Conservation (phyloP, 2,797 vertebrate genomes). For the Microctenopoma steveboyesi region DNA sequence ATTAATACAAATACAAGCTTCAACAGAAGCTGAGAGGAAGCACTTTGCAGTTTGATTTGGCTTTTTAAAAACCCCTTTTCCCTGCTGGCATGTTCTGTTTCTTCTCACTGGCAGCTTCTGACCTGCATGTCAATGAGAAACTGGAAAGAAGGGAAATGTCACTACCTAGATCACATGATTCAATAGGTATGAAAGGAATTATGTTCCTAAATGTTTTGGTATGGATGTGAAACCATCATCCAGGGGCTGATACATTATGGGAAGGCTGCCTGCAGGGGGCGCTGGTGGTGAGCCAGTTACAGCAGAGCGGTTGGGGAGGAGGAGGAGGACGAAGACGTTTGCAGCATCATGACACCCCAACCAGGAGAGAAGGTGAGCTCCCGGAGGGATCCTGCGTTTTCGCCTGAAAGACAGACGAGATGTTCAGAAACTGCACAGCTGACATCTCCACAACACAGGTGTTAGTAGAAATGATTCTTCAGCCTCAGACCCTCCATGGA, state of each 20-base stretch:
- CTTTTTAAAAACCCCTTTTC: conserved; percentile 24
- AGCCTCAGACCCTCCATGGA: not conserved
- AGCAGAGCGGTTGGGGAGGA: conserved; percentile 34
- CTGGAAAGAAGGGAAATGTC: too few relatives aligned
- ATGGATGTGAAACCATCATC: too few relatives aligned
- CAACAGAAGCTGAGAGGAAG: conserved; percentile 52
- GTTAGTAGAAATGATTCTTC: not conserved
- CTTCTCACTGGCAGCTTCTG: conserved; percentile 7
- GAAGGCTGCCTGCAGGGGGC: conserved; percentile 55
- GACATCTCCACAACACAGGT: too few relatives aligned
- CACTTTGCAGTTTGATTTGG: conserved; percentile 43
- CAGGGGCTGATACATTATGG: conserved; percentile 48
- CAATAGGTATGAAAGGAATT: too few relatives aligned
- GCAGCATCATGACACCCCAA: conserved; percentile 75
- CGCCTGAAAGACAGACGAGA: conserved; percentile 71
- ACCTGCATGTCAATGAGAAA: not conserved
- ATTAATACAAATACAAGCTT: conserved; percentile 43
- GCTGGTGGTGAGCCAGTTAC: conserved; percentile 23
- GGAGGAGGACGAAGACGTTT: conserved; percentile 51
- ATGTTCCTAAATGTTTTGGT: not conserved
- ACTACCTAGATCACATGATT: not conserved
- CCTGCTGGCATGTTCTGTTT: conserved; percentile 39
- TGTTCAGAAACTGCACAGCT: too few relatives aligned
- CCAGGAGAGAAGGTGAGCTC: conserved; percentile 61
- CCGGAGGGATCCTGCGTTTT: conserved; percentile 76